These are phyloP conservation scores for Paedocypris sp. DNA, from an alignment of 2,113 vertebrate species.

Conservation along the genomic window DNA sequence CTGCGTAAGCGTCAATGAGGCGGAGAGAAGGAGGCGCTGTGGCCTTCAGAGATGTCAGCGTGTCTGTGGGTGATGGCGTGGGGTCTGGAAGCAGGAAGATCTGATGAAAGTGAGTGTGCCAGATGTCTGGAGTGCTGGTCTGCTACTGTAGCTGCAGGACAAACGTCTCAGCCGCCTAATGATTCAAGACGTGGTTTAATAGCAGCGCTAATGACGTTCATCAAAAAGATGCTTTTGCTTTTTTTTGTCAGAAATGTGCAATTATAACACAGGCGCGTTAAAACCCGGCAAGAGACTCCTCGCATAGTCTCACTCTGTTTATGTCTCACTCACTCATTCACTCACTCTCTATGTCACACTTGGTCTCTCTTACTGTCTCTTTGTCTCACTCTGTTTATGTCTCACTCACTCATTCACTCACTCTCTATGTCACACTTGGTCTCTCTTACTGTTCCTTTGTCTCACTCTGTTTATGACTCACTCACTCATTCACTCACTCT, in stretches of 20 bases:
- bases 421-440: no score
- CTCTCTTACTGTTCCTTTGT: no score
- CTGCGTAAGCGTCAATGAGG: conserved; percentile 18
- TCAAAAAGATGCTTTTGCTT: conserved; percentile 12
- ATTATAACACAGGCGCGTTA: background rate
- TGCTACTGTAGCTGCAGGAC: conserved; percentile 13
- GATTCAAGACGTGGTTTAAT: conserved; percentile 11
- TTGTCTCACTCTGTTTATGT: no score
- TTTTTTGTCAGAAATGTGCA: conserved; percentile 2
- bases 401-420: no score
- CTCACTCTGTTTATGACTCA: no score
- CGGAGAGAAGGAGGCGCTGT: background rate
- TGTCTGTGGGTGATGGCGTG: conserved; percentile 1
- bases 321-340: no score
- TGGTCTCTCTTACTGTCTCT: no score
- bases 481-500: no score
- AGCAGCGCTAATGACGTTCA: conserved; percentile 7
- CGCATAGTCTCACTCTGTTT: no score
- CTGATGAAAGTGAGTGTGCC: conserved; percentile 18
- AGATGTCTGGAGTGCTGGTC: conserved; percentile 20
- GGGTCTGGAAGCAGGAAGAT: conserved; percentile 14
- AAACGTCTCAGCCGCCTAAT: conserved; percentile 4
- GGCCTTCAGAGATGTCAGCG: conserved; percentile 3
- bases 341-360: no score
- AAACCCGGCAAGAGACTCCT: no score